Base-by-base conservation (phyloP, 2,888 invertebrate species). In the Drosophila fungiperda region DNA sequence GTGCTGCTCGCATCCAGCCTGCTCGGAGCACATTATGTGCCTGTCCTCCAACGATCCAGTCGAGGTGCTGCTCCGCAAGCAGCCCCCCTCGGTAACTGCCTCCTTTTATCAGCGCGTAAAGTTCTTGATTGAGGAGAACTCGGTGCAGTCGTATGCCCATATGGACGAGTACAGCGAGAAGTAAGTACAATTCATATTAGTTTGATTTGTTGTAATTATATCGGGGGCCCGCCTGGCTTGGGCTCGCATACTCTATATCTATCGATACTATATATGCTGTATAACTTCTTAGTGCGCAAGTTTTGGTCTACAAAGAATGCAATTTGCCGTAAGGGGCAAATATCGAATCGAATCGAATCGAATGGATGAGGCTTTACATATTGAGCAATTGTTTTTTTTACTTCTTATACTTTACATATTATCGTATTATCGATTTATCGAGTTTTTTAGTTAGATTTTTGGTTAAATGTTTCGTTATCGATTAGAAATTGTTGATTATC, bases 131-230 rank as follows among this genome's bases (percentile, higher is more conserved):
- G 99, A 99, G 94, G 98, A 99, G 93, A 98, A 99, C 94, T 98
- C 98, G 78, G 99, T 99, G 72, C 99, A 99, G 94, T 98, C 98
- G 92, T 99, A 99, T 94, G 98, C 99, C 59, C 98, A 98, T 93
- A 96, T 97, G 95, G 97, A 98, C 94, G 98, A 99, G 94, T 99
- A 99, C 94, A 98, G 98, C 92, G 98, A 99, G 95, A 98, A 98
- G 99, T 99, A 96, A 96, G 97, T 95, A 93, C 92, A 89, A 78
- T 54, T 66, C 72, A 72, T 63, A 58, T 11, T 36, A 61, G 12
- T 53, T 54, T 40, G 33, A 63, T 36, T 62, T 67, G 52, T 67
- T 48, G 42, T 62, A 26, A 40, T 48, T 35, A 20, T 68, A 15
- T 57, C 29, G 40, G 57, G 57, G 68, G 65, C 50, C 65, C 36